These are phyloP conservation scores for Drosophila subpulchrella DNA, from an alignment of 1,140 invertebrate genomes.

Conservation along the genomic window DNA sequence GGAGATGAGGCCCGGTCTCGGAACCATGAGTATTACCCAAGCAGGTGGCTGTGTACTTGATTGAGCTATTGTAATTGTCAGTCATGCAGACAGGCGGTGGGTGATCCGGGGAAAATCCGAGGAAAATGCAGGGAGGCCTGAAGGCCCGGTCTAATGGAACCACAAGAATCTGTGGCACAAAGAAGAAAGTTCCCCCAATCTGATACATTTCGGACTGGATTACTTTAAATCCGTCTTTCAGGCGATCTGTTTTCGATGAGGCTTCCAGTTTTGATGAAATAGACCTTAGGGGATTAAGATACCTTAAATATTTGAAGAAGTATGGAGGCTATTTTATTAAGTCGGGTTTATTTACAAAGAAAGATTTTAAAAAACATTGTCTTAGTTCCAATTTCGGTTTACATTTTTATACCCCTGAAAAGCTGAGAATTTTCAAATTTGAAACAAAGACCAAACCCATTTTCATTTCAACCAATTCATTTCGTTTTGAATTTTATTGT, in stretches of 20 bases:
- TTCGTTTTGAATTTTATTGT: slow-evolving; percentile 2
- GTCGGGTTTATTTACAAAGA: no score
- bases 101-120: not conserved
- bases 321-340: no score
- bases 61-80: slow-evolving; percentile 62
- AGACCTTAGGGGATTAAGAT: no score
- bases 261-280: not conserved
- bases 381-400: no score
- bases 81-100: slow-evolving; percentile 1
- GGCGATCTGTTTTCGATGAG: not conserved
- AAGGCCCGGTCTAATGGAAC: not conserved
- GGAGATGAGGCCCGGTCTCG: slow-evolving; percentile 8
- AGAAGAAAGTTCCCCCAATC: slow-evolving; percentile 16
- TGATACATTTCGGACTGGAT: not conserved
- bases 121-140: not conserved
- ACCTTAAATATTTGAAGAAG: no score
- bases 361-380: not conserved
- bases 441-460: not conserved
- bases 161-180: slow-evolving; percentile 10
- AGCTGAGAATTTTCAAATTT: not conserved
- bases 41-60: slow-evolving; percentile 46
- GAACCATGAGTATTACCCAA: not conserved
- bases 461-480: not conserved
- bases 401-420: not conserved
- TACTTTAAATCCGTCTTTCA: not conserved